Evolutionary conservation across 2,113 vertebrate genomes (phyloP), one percentile per base, ranked within the genome.

Genomic region (Equus przewalskii): DNA sequence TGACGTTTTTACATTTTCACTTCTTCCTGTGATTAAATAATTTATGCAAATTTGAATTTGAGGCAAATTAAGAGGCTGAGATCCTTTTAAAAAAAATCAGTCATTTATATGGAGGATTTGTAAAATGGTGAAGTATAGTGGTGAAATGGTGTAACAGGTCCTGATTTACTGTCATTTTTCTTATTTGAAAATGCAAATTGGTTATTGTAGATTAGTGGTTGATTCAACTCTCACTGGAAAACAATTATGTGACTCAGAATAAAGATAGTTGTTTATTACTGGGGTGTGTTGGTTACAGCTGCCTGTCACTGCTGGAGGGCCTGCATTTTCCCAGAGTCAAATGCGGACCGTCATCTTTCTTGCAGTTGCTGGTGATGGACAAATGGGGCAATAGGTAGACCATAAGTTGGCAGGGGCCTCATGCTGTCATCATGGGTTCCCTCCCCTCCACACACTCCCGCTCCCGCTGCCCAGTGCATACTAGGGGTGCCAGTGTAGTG

Each of bases 181-280:
- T 87, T 94, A 16, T 73, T 70, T 87, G 44, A 91, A 94, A 73
- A 87, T 62, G 33, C 56, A 26, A 41, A 46, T n/a, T 89, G 73
- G 67, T 73, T 78, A 7, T 22, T 73, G 30, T 72, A 69, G 72
- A 62, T 92, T 94, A 54, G n/a, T 84, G 91, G 49, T 95, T 26
- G 36, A 56, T 44, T 94, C 41, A 60, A 0, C 73, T 73, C 22
- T 80, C 65, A 62, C 22, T 70, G 67, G 73, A 78, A 89, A 79
- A 80, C 30, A 89, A 49, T 64, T 22, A 13, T 65, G 46, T 22
- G 41, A 58, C 44, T 89, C 69, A 90, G 36, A 56, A n/a, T 65
- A 81, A 75, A 89, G 58, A 54, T 26, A 10, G 36, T 36, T 89
- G 65, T 69, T 93, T 64, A 56, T 80, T 54, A 54, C 18, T 22